Percentiles rank a stretch among this genome's conserved stretches.
These are phyloP conservation scores for Trinorchestia longiramus DNA, from an alignment of 1,140 invertebrate species.

Conservation along the genomic window DNA sequence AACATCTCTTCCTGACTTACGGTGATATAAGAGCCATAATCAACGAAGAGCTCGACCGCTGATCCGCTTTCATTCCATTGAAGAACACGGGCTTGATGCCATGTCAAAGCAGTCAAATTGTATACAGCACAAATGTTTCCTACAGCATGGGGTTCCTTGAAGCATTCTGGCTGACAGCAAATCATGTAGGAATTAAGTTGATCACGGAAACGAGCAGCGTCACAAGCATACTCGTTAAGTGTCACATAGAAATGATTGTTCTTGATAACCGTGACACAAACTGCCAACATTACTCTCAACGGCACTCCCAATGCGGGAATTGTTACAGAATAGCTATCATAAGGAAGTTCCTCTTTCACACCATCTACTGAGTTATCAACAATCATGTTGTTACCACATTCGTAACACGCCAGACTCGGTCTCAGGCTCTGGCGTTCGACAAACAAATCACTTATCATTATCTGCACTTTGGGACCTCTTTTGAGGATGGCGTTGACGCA, in stretches of 20 bases:
- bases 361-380: not conserved
- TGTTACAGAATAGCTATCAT: not conserved
- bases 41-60: not conserved
- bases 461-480: not conserved
- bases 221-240: not conserved
- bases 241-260: not conserved
- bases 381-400: not conserved
- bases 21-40: not conserved
- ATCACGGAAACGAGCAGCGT: not conserved
- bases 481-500: not conserved
- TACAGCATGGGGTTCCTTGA: not conserved
- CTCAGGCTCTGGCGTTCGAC: not conserved
- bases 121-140: not conserved
- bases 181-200: constrained; percentile 5
- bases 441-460: not conserved
- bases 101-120: not conserved
- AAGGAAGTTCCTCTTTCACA: not conserved
- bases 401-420: not conserved
- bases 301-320: not conserved
- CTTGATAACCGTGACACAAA: not conserved
- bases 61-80: not conserved
- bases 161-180: not conserved
- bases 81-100: not conserved
- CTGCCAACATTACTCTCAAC: not conserved
- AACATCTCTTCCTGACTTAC: not conserved